These are phyloP conservation scores for Acanthosoma haemorrhoidale DNA, from an alignment of 2,888 invertebrate genomes.

Conservation along the genomic window DNA sequence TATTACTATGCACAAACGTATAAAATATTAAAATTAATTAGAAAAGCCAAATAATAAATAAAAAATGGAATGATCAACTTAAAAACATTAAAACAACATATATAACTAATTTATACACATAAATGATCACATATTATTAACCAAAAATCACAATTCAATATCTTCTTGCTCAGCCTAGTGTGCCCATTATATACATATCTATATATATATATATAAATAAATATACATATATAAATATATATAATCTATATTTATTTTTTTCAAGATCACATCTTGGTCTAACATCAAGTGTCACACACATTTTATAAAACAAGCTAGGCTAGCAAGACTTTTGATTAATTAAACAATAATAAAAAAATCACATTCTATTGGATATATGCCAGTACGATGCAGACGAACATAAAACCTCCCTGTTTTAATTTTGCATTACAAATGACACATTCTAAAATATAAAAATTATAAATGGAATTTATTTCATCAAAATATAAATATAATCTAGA, in stretches of 20 bases:
- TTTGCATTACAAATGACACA: slow-evolving; percentile 38
- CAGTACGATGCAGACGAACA: slow-evolving; percentile 34
- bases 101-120: slow-evolving; percentile 37
- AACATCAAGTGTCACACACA: not conserved
- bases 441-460: slow-evolving; percentile 36
- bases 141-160: slow-evolving; percentile 39
- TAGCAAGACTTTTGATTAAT: slow-evolving; percentile 27
- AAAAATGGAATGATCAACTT: slow-evolving; percentile 36
- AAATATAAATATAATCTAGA: slow-evolving; percentile 39
- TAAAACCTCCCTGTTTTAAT: slow-evolving; percentile 37
- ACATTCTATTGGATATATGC: slow-evolving; percentile 34
- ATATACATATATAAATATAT: not conserved
- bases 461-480: slow-evolving; percentile 37
- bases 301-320: not conserved
- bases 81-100: slow-evolving; percentile 33
- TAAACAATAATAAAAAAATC: slow-evolving; percentile 33
- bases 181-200: slow-evolving; percentile 7
- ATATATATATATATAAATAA: not conserved
- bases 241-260: not conserved
- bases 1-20: slow-evolving; percentile 20
- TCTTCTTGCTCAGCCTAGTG: slow-evolving; percentile 32
- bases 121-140: slow-evolving; percentile 38
- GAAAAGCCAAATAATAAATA: slow-evolving; percentile 25
- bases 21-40: slow-evolving; percentile 19
- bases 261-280: slow-evolving; percentile 6